Conservation (phyloP, 1,140 invertebrate genomes). For the Dendrolimus punctatus region DNA sequence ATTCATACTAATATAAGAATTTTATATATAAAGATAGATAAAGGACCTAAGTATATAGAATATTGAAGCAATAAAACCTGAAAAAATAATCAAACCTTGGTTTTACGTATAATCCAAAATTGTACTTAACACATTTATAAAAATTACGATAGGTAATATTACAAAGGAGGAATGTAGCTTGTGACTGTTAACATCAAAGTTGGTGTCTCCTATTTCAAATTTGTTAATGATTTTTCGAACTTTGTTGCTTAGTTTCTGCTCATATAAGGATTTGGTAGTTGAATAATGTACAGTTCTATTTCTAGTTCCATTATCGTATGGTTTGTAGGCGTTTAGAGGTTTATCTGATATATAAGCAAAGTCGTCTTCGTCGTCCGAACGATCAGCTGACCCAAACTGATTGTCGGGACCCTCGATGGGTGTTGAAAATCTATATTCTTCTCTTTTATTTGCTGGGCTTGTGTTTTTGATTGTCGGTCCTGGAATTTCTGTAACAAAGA, state of each 20-base stretch:
- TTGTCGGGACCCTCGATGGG: slow-evolving; percentile 56
- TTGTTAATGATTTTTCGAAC: slow-evolving; percentile 53
- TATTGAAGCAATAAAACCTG: no score
- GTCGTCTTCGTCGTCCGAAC: slow-evolving; percentile 60
- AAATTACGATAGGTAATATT: neutral
- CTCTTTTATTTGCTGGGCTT: slow-evolving; percentile 34
- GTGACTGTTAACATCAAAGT: slow-evolving; percentile 25
- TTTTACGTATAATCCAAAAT: slow-evolving; percentile 1
- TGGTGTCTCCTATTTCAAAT: slow-evolving; percentile 34
- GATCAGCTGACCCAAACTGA: slow-evolving; percentile 57
- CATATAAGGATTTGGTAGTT: slow-evolving; percentile 19
- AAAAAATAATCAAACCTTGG: neutral
- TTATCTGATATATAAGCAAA: slow-evolving; percentile 27
- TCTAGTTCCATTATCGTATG: slow-evolving; percentile 30
- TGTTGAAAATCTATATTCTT: slow-evolving; percentile 51
- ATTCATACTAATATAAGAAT: no score
- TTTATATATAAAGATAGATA: no score
- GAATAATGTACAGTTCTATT: slow-evolving; percentile 25
- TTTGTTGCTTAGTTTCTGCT: slow-evolving; percentile 58
- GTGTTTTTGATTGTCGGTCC: slow-evolving; percentile 36
- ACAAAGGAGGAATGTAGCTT: slow-evolving; percentile 4
- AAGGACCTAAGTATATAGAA: no score
- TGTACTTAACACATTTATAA: neutral
- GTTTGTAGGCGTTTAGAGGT: slow-evolving; percentile 14
- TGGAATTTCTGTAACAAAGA: slow-evolving; percentile 42